These are phyloP conservation scores for Sinosuthora webbiana DNA, from an alignment of 2,113 vertebrate species.

Conservation along the genomic window DNA sequence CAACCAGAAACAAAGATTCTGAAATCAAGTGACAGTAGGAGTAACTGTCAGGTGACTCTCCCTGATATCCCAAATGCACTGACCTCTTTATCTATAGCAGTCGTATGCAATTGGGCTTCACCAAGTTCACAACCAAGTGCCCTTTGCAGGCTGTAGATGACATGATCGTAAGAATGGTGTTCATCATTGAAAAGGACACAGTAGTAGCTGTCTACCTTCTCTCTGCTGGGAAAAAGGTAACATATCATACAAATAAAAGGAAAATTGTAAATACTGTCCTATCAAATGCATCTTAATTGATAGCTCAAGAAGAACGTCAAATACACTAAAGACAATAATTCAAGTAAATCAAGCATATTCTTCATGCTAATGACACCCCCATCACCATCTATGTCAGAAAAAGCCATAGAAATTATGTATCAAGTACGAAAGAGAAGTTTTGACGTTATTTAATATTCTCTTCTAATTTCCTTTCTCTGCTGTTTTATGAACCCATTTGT, in stretches of 20 bases:
- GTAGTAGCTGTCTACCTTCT: constrained; percentile 85
- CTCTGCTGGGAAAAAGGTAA: constrained; percentile 49
- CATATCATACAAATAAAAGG: not conserved
- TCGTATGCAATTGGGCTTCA: constrained; percentile 88
- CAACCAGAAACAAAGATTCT: not conserved
- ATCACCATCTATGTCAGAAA: not conserved
- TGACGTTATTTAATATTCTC: not conserved
- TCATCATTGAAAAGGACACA: constrained; percentile 98
- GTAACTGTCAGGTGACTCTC: not conserved
- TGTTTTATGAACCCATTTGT: not conserved
- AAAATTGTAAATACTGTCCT: not conserved
- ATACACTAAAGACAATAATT: not conserved
- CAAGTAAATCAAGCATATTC: not conserved
- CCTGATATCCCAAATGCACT: not conserved
- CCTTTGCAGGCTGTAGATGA: constrained; percentile 93
- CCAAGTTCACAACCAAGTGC: constrained; percentile 86
- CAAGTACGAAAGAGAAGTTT: not conserved
- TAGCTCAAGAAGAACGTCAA: not conserved
- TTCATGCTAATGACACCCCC: not conserved
- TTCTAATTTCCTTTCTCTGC: not conserved
- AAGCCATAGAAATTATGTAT: not conserved
- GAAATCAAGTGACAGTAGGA: not conserved
- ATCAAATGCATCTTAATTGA: not conserved
- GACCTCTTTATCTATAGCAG: constrained; percentile 96
- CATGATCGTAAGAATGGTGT: constrained; percentile 96